These are phyloP conservation scores for Taenioides sp. DNA, from an alignment of 2,797 vertebrate genomes.

Conservation along the genomic window DNA sequence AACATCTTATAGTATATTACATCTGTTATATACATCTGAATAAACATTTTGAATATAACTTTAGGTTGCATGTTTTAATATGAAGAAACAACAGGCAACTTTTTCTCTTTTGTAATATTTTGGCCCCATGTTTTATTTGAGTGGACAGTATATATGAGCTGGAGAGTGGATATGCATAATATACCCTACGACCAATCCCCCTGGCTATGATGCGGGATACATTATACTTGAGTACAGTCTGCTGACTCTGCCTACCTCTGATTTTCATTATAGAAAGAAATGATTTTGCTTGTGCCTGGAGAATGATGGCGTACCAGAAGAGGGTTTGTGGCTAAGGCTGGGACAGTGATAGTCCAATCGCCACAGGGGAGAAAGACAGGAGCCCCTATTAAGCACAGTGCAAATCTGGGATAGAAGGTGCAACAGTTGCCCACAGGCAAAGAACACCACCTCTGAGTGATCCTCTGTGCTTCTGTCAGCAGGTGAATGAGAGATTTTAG, in stretches of 20 bases:
- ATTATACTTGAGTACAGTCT: neutral
- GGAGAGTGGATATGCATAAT: neutral
- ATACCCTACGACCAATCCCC: neutral
- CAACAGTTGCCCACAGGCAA: conserved; percentile 50
- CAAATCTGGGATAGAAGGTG: conserved; percentile 61
- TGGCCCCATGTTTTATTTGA: no score
- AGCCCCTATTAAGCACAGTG: conserved; percentile 67
- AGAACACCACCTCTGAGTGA: conserved; percentile 46
- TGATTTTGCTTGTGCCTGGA: conserved; percentile 57
- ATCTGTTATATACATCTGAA: neutral
- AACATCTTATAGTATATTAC: neutral
- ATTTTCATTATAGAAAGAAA: conserved; percentile 55
- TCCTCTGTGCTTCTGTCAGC: conserved; percentile 59
- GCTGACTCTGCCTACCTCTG: neutral
- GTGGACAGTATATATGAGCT: no score
- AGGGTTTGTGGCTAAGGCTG: conserved; percentile 39
- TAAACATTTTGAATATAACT: neutral
- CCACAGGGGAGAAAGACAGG: conserved; percentile 63
- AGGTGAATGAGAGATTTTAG: conserved; percentile 49
- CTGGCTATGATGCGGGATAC: neutral
- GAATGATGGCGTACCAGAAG: conserved; percentile 57
- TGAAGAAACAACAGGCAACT: neutral
- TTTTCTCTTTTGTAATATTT: no score
- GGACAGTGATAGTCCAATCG: conserved; percentile 49
- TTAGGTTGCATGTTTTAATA: neutral